Evolutionary conservation across 2,797 vertebrate genomes (phyloP).

Genomic region (Spheniscus humboldti): DNA sequence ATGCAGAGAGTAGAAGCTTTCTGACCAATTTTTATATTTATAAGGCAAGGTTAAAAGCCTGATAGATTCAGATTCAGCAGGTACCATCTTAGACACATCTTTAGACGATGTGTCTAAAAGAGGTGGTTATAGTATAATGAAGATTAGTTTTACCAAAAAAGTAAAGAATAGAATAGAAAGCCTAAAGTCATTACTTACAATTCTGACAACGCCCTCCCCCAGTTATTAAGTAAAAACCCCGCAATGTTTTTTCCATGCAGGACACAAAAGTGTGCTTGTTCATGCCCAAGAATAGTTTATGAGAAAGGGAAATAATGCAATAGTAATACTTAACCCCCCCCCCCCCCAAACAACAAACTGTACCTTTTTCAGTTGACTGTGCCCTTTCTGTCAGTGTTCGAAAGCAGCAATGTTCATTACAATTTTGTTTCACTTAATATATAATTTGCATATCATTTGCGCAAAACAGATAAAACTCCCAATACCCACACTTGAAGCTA

Average conservation of each 20-base stretch:
- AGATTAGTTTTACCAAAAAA: not conserved
- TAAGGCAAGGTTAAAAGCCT: not conserved
- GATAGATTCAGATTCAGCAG: not conserved
- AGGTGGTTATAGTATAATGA: not conserved
- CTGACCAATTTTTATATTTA: slow-evolving; percentile 18
- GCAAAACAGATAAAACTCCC: not conserved
- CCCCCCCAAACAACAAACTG: not conserved
- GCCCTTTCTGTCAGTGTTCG: not conserved
- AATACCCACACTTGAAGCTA: not conserved
- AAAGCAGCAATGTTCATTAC: not conserved
- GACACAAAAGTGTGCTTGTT: not conserved
- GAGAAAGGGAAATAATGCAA: not conserved
- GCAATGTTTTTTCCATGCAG: not conserved
- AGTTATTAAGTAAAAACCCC: not conserved
- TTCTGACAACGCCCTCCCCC: not conserved
- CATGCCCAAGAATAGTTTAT: not conserved
- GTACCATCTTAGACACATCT: not conserved
- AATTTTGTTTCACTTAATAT: not conserved
- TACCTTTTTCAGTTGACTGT: not conserved
- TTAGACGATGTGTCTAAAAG: not conserved
- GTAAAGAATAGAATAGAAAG: not conserved
- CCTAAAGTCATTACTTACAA: not conserved
- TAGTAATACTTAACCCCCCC: not conserved
- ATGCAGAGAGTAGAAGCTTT: not conserved
- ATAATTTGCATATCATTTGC: not conserved